Conservation (phyloP, 2,797 vertebrate genomes). For the Xiphorhynchus erythropygius region DNA sequence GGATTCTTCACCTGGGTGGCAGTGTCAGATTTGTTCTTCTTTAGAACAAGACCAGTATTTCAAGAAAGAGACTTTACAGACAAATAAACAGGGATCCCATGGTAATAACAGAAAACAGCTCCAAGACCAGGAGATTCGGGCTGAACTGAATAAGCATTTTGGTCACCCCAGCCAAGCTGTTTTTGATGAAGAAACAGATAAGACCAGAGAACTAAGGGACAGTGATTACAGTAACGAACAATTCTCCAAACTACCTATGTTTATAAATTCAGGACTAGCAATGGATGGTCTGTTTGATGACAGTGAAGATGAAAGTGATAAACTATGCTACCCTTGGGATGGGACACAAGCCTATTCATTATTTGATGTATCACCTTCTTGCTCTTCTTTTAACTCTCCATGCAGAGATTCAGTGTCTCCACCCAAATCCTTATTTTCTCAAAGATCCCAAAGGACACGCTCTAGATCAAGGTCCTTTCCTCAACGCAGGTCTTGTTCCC, state of each 20-base stretch:
- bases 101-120: constrained; percentile 88
- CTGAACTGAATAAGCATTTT: constrained; percentile 99
- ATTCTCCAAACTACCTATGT: constrained; percentile 85
- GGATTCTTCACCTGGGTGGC: constrained; percentile 85
- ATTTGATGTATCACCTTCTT: constrained; percentile 91
- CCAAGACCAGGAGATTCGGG: constrained; percentile 95
- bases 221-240: constrained; percentile 82
- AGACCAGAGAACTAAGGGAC: constrained; percentile 79
- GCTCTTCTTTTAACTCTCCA: constrained; percentile 93
- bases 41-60: constrained; percentile 78
- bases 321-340: constrained; percentile 92
- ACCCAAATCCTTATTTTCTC: constrained; percentile 88
- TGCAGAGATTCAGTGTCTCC: constrained; percentile 93
- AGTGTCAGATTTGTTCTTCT: constrained; percentile 81
- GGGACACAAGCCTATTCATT: constrained; percentile 92
- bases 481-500: constrained; percentile 85
- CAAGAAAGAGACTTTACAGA: constrained; percentile 79
- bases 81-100: constrained; percentile 74
- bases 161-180: constrained; percentile 90
- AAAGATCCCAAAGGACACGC: constrained; percentile 82
- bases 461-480: constrained; percentile 86
- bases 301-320: constrained; percentile 90
- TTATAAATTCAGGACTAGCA: constrained; percentile 89
- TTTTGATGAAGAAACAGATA: constrained; percentile 82
- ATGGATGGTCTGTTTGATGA: constrained; percentile 86